phyloP scores from a whole-genome alignment of 2,888 invertebrate species.

The Fragum sueziense region DNA sequence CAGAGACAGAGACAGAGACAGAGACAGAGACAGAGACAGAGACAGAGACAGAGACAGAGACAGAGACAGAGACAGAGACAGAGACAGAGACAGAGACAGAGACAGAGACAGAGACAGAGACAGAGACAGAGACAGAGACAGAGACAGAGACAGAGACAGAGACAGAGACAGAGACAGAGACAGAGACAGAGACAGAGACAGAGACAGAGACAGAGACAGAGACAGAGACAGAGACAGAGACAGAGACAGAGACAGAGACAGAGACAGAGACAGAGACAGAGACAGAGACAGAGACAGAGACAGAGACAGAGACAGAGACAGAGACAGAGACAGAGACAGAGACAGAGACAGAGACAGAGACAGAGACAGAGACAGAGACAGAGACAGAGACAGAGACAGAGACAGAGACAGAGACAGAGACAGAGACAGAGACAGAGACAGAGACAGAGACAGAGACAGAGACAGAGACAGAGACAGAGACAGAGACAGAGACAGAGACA shows the following conservation, averaged over 20 bases:
- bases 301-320: conserved; percentile 23
- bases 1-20: conserved; percentile 16
- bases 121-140: conserved; percentile 32
- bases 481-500: conserved; percentile 14
- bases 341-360: conserved; percentile 11
- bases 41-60: conserved; percentile 30
- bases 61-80: conserved; percentile 14
- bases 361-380: conserved; percentile 14
- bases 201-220: conserved; percentile 31
- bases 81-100: conserved; percentile 16
- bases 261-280: conserved; percentile 5
- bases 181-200: neutral
- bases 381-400: conserved; percentile 30
- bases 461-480: conserved; percentile 30
- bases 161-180: conserved; percentile 20
- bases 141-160: conserved; percentile 14
- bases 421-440: conserved; percentile 16
- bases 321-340: conserved; percentile 16
- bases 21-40: conserved; percentile 8
- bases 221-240: conserved; percentile 16
- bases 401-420: conserved; percentile 6
- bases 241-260: conserved; percentile 19
- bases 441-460: conserved; percentile 8
- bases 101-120: neutral
- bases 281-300: conserved; percentile 22